Conservation (phyloP, 2,797 vertebrate genomes). For the Dendrocincla tyrannina region DNA sequence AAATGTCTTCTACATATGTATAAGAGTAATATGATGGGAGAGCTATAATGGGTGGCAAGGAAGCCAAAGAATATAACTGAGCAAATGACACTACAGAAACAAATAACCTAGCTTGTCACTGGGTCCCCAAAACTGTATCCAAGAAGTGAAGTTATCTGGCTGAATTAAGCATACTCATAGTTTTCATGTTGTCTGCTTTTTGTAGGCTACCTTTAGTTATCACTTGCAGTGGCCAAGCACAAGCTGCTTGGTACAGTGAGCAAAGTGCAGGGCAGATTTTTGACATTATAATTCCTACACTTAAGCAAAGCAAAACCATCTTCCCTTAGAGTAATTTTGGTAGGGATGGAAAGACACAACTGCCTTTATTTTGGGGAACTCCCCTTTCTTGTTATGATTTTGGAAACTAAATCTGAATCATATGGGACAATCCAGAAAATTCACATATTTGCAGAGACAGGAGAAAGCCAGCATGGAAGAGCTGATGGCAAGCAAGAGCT, state of each 20-base stretch:
- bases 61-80: background rate
- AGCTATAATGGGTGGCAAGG: background rate
- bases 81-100: background rate
- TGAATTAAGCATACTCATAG: background rate
- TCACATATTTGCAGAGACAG: background rate
- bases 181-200: background rate
- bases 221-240: background rate
- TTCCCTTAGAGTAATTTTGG: background rate
- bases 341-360: background rate
- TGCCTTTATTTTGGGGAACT: background rate
- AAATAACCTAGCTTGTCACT: background rate
- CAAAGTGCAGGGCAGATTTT: background rate
- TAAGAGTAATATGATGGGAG: background rate
- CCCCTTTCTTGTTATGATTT: background rate
- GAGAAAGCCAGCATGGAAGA: background rate
- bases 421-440: background rate
- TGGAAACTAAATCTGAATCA: background rate
- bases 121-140: background rate
- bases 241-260: background rate
- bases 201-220: background rate
- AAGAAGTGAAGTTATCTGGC: background rate
- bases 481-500: background rate
- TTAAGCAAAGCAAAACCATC: background rate
- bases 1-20: background rate
- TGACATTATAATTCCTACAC: background rate